A percentile compares a stretch with the other conserved stretches of the same genome.
phyloP scores from a whole-genome alignment of 2,113 vertebrate species.

The Camelus bactrianus region DNA sequence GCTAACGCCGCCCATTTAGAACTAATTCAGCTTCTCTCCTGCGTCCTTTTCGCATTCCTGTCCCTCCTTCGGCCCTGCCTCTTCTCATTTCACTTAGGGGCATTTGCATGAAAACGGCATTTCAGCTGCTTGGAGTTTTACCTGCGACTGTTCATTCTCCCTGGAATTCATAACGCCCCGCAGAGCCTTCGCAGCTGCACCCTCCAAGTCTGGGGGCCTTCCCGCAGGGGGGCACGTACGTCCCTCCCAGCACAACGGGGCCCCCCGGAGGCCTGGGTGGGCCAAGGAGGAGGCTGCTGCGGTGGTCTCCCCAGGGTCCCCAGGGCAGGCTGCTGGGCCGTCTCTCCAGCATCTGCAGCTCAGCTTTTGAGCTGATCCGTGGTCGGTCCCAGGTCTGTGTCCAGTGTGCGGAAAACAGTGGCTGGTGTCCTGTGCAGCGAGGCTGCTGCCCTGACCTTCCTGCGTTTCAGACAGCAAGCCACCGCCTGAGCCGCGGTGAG shows the following conservation, averaged over 20 bases:
- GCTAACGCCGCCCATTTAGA: conserved; percentile 58
- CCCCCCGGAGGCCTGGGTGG: fast-evolving
- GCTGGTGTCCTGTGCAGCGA: background rate
- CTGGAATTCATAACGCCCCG: background rate
- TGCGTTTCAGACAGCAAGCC: background rate
- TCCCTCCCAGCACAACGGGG: background rate
- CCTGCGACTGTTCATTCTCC: background rate
- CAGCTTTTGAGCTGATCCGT: background rate
- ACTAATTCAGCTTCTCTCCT: conserved; percentile 64
- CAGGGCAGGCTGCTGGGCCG: background rate
- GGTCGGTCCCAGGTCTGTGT: background rate
- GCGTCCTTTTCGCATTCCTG: background rate
- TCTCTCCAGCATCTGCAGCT: background rate
- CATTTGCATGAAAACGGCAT: conserved; percentile 58
- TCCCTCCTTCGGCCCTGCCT: background rate
- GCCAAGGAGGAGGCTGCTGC: fast-evolving
- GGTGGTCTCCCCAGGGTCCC: fast-evolving
- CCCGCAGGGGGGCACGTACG: background rate
- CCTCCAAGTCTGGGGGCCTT: background rate
- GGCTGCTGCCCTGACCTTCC: background rate
- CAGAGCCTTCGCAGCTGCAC: background rate
- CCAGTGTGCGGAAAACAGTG: background rate
- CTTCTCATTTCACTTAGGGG: background rate
- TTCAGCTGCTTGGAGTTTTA: background rate
- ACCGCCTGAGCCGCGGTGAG: background rate